phyloP scores from a whole-genome alignment of 2,113 vertebrate genomes.

The Zingel zingel region DNA sequence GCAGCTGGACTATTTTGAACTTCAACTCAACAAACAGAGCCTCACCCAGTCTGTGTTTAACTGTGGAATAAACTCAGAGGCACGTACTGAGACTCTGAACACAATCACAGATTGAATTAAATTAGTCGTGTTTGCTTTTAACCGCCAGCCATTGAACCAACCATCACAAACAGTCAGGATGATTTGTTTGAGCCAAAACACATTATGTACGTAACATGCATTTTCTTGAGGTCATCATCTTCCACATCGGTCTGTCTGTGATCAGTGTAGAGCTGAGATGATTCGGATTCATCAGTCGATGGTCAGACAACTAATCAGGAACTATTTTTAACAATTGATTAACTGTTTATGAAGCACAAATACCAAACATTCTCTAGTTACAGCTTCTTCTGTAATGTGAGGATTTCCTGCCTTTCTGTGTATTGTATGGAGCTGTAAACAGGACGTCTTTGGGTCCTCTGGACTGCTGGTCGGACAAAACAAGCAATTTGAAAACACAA shows the following conservation, averaged over 20 bases:
- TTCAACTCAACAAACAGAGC: slow-evolving; percentile 1
- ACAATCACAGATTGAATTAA: slow-evolving; percentile 12
- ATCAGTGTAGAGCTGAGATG: not conserved
- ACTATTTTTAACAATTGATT: not conserved
- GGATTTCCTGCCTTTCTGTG: slow-evolving; percentile 56
- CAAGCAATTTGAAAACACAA: not conserved
- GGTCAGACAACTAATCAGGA: not conserved
- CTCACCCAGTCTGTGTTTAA: slow-evolving; percentile 21
- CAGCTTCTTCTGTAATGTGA: slow-evolving; percentile 24
- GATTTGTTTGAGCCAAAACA: slow-evolving; percentile 9
- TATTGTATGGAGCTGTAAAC: slow-evolving; percentile 1
- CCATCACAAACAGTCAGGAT: not conserved
- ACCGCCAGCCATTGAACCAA: not conserved
- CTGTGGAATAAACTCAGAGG: slow-evolving; percentile 30
- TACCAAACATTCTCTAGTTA: not conserved
- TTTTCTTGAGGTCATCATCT: not conserved
- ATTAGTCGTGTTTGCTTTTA: not conserved
- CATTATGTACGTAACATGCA: not conserved
- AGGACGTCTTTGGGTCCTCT: not conserved
- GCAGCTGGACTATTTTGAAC: not conserved
- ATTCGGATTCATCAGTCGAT: not conserved
- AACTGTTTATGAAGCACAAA: not conserved
- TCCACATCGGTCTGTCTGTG: not conserved
- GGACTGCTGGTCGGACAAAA: not conserved
- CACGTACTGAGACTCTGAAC: slow-evolving; percentile 8